A percentile compares a stretch with the other conserved stretches of the same genome.
phyloP scores from a whole-genome alignment of 2,797 vertebrate genomes.

The Delichon dasypus region DNA sequence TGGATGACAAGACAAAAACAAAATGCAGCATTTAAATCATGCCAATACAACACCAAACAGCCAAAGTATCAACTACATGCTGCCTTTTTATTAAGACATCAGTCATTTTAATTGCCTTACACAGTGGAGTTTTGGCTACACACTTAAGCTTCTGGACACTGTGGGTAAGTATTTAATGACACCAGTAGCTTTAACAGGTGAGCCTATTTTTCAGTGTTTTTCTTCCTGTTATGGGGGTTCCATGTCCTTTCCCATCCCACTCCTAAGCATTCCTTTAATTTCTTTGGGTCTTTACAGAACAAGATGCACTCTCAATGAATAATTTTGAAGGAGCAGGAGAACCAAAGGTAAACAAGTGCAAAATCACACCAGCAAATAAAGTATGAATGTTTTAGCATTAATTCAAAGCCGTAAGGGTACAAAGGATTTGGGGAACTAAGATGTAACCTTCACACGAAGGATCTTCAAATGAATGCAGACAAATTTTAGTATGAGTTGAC shows the following conservation, averaged over 20 bases:
- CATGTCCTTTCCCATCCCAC: neutral
- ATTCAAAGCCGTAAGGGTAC: neutral
- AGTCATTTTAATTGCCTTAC: neutral
- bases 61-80: neutral
- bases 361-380: neutral
- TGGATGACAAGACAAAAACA: neutral
- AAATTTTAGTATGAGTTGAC: neutral
- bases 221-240: neutral
- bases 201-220: neutral
- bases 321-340: neutral
- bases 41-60: neutral
- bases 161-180: neutral
- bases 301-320: neutral
- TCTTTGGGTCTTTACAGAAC: neutral
- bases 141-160: neutral
- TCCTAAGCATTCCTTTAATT: neutral
- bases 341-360: neutral
- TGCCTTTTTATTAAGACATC: neutral
- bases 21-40: neutral
- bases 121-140: neutral
- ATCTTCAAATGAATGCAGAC: neutral
- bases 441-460: neutral
- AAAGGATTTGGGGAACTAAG: neutral
- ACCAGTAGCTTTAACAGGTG: neutral
- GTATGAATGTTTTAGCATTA: neutral